These are phyloP conservation scores for Sinodicranocentrus sp. DNA, from an alignment of 2,888 invertebrate genomes.

Conservation along the genomic window DNA sequence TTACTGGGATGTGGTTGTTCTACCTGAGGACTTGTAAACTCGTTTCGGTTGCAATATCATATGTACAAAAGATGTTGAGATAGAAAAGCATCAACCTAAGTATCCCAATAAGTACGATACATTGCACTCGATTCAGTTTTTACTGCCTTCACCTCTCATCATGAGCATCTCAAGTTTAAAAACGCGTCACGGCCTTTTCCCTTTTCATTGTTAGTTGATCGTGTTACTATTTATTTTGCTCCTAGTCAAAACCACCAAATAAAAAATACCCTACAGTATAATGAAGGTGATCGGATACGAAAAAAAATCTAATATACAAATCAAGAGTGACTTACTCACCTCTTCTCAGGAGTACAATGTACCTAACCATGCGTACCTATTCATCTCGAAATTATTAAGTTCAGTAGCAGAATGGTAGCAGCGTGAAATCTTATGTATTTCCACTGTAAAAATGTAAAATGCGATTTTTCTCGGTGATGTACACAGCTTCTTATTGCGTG, in stretches of 20 bases:
- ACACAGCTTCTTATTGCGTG: neutral
- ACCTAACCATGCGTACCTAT: neutral
- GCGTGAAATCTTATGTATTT: slow-evolving; percentile 8
- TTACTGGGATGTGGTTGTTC: slow-evolving; percentile 12
- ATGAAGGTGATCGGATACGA: no score
- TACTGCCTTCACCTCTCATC: neutral
- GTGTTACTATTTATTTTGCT: no score
- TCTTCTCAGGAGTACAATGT: neutral
- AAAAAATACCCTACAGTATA: no score
- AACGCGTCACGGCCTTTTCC: neutral
- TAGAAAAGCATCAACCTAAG: neutral
- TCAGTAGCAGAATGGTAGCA: slow-evolving; percentile 32
- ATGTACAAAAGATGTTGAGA: slow-evolving; percentile 11
- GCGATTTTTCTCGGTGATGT: neutral
- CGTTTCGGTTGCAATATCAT: slow-evolving; percentile 14
- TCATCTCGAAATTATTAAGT: slow-evolving; percentile 9
- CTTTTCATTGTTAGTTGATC: neutral
- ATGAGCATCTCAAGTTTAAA: slow-evolving; percentile 1
- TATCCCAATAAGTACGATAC: slow-evolving; percentile 1
- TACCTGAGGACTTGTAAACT: slow-evolving; percentile 52
- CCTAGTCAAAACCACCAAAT: no score
- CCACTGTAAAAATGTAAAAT: slow-evolving; percentile 2
- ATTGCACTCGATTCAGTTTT: slow-evolving; percentile 11
- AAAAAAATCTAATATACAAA: no score
- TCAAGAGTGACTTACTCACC: no score